phyloP scores from a whole-genome alignment of 2,113 vertebrate genomes.

The Micromys minutus region DNA sequence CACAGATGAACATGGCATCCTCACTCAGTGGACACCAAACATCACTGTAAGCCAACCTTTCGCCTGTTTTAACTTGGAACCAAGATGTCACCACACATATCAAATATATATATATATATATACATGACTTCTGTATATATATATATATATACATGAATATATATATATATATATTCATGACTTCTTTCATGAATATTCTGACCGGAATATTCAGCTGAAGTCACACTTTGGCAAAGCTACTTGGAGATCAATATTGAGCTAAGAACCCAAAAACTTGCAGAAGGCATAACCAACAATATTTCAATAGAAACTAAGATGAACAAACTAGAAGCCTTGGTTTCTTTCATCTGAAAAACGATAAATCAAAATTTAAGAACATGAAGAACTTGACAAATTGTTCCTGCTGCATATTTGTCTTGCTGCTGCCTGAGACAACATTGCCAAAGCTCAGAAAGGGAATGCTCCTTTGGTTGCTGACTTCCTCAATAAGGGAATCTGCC shows the following conservation, averaged over 20 bases:
- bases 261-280: background rate
- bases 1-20: slow-evolving; percentile 62
- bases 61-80: slow-evolving; percentile 38
- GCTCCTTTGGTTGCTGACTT: background rate
- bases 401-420: background rate
- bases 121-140: no score
- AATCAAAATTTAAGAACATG: background rate
- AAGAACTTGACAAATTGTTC: background rate
- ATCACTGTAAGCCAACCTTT: background rate
- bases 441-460: slow-evolving; percentile 9
- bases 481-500: background rate
- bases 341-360: slow-evolving; percentile 12
- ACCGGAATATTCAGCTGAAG: slow-evolving; percentile 37
- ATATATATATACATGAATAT: no score
- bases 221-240: slow-evolving; percentile 25
- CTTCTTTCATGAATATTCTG: background rate
- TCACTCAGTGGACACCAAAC: slow-evolving; percentile 40
- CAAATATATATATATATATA: background rate
- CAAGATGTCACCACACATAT: background rate
- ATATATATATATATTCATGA: no score
- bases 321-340: background rate
- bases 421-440: background rate
- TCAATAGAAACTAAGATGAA: background rate
- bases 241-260: background rate
- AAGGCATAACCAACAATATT: slow-evolving; percentile 3